Evolutionary conservation across 2,888 invertebrate genomes (phyloP).

Genomic region (Nyleta sp.): DNA sequence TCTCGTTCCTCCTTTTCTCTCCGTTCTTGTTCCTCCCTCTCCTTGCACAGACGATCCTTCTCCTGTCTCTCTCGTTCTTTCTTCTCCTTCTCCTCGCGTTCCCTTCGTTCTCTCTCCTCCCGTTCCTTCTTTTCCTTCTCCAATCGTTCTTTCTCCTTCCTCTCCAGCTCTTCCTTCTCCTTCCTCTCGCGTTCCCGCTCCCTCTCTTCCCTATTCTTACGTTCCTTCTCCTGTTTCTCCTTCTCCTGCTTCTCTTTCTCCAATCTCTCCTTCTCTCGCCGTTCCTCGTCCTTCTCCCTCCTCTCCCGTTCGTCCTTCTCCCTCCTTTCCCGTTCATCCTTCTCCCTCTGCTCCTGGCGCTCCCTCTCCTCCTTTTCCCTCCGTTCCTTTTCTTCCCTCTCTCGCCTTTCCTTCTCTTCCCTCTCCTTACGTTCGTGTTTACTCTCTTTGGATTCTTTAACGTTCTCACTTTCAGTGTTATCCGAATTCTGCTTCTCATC

Average conservation of each 20-base stretch:
- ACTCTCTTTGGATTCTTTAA: slow-evolving; percentile 69
- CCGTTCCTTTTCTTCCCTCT: slow-evolving; percentile 70
- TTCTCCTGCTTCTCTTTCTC: slow-evolving; percentile 78
- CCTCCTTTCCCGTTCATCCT: slow-evolving; percentile 69
- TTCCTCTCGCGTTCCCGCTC: slow-evolving; percentile 71
- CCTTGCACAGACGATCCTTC: slow-evolving; percentile 55
- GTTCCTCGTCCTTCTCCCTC: slow-evolving; percentile 70
- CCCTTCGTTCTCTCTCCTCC: slow-evolving; percentile 70
- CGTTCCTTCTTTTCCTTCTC: slow-evolving; percentile 70
- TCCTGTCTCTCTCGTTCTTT: slow-evolving; percentile 38
- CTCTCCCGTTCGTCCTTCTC: slow-evolving; percentile 70
- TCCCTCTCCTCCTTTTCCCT: slow-evolving; percentile 73
- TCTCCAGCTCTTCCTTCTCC: slow-evolving; percentile 68
- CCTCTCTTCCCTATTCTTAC: slow-evolving; percentile 74
- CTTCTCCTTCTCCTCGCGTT: slow-evolving; percentile 75
- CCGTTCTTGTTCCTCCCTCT: slow-evolving; percentile 77
- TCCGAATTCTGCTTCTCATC: slow-evolving; percentile 70
- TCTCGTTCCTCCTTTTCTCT: slow-evolving; percentile 82
- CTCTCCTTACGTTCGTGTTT: slow-evolving; percentile 74
- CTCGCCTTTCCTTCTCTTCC: slow-evolving; percentile 73
- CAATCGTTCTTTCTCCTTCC: slow-evolving; percentile 71
- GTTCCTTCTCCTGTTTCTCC: slow-evolving; percentile 73
- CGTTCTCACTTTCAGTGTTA: slow-evolving; percentile 44
- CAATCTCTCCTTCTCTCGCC: slow-evolving; percentile 75
- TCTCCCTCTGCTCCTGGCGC: slow-evolving; percentile 68